Conservation (phyloP, 2,797 vertebrate species). For the Peromyscus nudipes region DNA sequence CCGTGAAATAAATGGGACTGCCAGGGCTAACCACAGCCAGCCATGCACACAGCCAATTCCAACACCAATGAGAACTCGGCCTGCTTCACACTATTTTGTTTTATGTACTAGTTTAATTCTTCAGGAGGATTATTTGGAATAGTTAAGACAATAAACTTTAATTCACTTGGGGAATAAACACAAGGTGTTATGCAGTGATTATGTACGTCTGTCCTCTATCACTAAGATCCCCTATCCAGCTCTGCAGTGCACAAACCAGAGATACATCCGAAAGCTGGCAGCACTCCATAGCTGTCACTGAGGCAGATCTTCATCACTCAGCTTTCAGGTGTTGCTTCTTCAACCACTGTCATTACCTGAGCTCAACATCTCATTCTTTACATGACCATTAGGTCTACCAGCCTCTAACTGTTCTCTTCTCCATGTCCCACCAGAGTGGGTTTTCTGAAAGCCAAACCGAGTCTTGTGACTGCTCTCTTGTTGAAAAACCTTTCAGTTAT, state of each 20-base stretch:
- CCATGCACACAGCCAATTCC: not conserved
- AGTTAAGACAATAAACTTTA: slow-evolving; percentile 28
- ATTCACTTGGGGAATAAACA: slow-evolving; percentile 35
- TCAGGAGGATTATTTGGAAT: slow-evolving; percentile 9
- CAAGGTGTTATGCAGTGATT: slow-evolving; percentile 19
- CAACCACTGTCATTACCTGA: not conserved
- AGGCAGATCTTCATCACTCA: not conserved
- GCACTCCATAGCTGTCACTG: not conserved
- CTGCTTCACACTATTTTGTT: not conserved
- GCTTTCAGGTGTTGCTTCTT: not conserved
- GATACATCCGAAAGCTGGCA: slow-evolving; percentile 31
- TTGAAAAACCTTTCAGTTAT: slow-evolving; percentile 17
- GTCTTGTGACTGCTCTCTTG: not conserved
- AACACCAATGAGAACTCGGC: not conserved
- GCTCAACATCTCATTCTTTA: not conserved
- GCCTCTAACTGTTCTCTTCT: slow-evolving; percentile 8
- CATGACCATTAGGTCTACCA: not conserved
- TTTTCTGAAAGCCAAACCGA: slow-evolving; percentile 38
- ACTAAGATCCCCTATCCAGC: not conserved
- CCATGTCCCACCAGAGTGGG: not conserved
- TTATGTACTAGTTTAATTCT: slow-evolving; percentile 35
- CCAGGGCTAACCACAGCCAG: not conserved
- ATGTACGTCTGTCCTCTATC: not conserved
- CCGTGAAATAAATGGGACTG: not conserved
- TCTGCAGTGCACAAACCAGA: not conserved